These are phyloP conservation scores for Picathartes gymnocephalus DNA, from an alignment of 2,113 vertebrate species.

Conservation along the genomic window DNA sequence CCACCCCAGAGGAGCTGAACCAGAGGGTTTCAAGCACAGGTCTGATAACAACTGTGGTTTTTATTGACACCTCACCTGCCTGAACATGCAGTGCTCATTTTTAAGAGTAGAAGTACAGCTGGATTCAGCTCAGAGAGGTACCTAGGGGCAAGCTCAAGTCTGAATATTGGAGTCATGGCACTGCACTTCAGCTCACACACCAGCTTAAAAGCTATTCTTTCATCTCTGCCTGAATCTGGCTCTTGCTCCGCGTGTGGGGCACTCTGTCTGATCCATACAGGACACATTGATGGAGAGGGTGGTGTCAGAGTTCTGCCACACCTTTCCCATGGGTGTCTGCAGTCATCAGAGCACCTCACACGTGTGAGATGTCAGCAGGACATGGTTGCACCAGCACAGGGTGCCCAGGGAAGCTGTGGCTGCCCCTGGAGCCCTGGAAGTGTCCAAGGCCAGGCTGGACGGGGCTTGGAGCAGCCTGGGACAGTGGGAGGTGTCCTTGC, in stretches of 20 bases:
- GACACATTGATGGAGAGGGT: background rate
- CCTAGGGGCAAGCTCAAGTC: background rate
- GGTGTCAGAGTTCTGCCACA: background rate
- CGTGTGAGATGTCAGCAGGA: background rate
- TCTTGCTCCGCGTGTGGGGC: fast-evolving
- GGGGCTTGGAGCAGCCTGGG: background rate
- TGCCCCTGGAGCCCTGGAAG: background rate
- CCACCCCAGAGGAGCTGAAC: background rate
- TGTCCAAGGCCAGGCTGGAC: fast-evolving
- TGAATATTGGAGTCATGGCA: background rate
- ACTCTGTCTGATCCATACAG: background rate
- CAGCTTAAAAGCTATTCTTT: background rate
- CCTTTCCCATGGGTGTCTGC: background rate
- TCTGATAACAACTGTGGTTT: fast-evolving
- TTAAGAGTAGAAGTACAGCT: background rate
- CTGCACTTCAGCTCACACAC: background rate
- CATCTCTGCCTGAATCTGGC: background rate
- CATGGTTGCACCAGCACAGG: background rate
- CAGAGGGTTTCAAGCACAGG: fast-evolving
- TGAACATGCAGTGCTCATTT: background rate
- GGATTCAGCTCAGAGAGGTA: background rate
- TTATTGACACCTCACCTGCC: background rate
- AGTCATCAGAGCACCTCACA: background rate
- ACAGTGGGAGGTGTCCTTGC: background rate
- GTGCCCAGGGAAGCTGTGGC: background rate